Evolutionary conservation across 2,888 invertebrate genomes (phyloP).

Genomic region (Andrena trimmerana): DNA sequence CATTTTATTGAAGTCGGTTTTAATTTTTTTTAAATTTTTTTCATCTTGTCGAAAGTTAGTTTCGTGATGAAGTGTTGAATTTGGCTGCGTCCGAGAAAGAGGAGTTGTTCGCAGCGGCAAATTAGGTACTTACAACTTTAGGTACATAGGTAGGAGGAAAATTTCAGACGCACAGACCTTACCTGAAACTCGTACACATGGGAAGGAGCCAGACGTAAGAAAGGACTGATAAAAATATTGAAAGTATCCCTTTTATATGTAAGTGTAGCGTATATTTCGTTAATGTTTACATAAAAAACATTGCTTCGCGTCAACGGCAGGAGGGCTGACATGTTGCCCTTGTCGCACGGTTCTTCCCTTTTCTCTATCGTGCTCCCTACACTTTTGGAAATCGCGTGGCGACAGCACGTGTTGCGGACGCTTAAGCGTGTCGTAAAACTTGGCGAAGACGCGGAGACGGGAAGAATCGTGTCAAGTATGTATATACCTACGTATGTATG

Average conservation of each 20-base stretch:
- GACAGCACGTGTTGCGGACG: not conserved
- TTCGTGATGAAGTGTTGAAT: too few species aligned
- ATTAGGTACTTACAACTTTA: too few species aligned
- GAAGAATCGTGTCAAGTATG: conserved; percentile 28
- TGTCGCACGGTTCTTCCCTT: conserved; percentile 30
- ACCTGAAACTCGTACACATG: too few species aligned
- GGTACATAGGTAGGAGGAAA: too few species aligned
- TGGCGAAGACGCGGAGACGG: not conserved
- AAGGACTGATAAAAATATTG: too few species aligned
- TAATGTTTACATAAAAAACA: conserved; percentile 77
- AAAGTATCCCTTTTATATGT: conserved; percentile 38
- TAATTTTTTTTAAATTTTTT: too few species aligned
- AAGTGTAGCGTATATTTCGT: conserved; percentile 76
- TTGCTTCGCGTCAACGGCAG: conserved; percentile 64
- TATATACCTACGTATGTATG: not conserved
- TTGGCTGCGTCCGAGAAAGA: too few species aligned
- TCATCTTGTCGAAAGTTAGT: too few species aligned
- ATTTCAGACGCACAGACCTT: too few species aligned
- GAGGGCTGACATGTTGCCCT: conserved; percentile 47
- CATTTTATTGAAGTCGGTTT: too few species aligned
- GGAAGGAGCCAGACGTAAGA: not conserved
- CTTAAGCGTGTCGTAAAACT: not conserved
- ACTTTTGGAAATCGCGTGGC: not conserved
- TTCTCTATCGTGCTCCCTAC: not conserved
- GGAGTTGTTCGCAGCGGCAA: too few species aligned